Conservation (phyloP, 2,113 vertebrate genomes). For the Gopherus flavomarginatus region DNA sequence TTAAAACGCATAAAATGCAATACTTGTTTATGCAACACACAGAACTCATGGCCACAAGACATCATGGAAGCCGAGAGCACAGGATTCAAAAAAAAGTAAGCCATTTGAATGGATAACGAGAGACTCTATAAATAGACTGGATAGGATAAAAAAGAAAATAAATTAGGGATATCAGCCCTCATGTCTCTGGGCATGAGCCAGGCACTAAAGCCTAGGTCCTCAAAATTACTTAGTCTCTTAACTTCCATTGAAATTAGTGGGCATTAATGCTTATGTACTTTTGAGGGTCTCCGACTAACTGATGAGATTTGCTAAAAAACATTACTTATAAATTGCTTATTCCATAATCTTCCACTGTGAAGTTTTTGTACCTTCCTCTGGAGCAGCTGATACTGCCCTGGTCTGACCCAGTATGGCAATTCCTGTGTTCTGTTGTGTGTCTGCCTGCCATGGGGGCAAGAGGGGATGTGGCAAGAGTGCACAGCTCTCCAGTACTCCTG, state of each 20-base stretch:
- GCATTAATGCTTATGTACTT: not conserved
- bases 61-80: not conserved
- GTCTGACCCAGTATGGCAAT: not conserved
- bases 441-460: not conserved
- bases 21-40: not conserved
- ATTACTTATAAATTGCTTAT: not conserved
- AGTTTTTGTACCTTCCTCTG: not conserved
- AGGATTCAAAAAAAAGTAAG: slow-evolving; percentile 4
- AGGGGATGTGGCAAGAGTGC: not conserved
- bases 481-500: not conserved
- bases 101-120: not conserved
- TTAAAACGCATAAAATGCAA: slow-evolving; percentile 26
- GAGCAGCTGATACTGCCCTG: not conserved
- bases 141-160: slow-evolving; percentile 26
- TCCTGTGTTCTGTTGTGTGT: not conserved
- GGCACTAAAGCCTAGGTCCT: not conserved
- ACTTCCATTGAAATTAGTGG: not conserved
- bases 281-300: not conserved
- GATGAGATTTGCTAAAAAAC: not conserved
- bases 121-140: slow-evolving; percentile 13
- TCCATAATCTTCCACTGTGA: not conserved
- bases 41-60: slow-evolving; percentile 15
- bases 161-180: not conserved
- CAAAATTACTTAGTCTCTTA: not conserved
- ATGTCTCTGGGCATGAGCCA: not conserved